Evolutionary conservation across 2,113 vertebrate genomes (phyloP).

Genomic region (Psammodynastes pulverulentus): DNA sequence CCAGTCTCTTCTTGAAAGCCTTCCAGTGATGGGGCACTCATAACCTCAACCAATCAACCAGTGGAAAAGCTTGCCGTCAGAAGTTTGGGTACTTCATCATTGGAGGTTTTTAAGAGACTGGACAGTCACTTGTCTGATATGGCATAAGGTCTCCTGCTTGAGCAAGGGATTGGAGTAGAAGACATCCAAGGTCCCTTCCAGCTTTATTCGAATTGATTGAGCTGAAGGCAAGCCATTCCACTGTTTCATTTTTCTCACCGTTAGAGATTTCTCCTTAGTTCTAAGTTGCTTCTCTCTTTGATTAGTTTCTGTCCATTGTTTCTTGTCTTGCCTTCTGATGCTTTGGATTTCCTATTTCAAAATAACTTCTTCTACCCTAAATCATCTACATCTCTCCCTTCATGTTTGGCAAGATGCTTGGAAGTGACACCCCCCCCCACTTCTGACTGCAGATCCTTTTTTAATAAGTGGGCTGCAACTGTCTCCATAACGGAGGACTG

Average conservation of each 20-base stretch:
- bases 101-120: neutral
- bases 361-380: neutral
- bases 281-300: neutral
- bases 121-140: no score
- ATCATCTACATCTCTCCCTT: neutral
- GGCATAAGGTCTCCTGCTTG: neutral
- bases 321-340: neutral
- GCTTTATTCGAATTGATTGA: neutral
- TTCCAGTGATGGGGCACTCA: neutral
- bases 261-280: neutral
- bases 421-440: conserved; percentile 8
- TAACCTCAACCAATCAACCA: neutral
- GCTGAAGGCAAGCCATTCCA: neutral
- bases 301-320: neutral
- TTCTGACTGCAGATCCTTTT: neutral
- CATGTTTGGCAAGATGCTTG: conserved; percentile 26
- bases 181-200: neutral
- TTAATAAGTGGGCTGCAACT: conserved; percentile 61
- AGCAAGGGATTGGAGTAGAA: neutral
- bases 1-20: neutral
- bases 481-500: conserved; percentile 68
- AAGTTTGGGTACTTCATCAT: neutral
- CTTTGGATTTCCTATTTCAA: neutral
- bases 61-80: neutral
- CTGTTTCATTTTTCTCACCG: neutral